These are phyloP conservation scores for Ips nitidus DNA, from an alignment of 1,140 invertebrate genomes.

Conservation along the genomic window DNA sequence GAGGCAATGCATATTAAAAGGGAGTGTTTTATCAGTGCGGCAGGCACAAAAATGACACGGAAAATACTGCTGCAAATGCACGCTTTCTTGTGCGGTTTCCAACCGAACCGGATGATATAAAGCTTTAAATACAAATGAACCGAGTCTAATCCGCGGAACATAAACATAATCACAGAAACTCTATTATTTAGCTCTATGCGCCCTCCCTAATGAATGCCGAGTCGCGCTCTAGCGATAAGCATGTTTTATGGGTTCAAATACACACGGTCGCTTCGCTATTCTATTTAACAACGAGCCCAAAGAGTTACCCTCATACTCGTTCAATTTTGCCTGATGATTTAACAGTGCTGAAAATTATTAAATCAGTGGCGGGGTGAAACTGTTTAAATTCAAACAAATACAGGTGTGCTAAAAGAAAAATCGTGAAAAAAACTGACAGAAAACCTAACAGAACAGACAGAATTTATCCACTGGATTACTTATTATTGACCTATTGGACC, in stretches of 20 bases:
- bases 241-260: slow-evolving; percentile 25
- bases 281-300: neutral
- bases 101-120: slow-evolving; percentile 3
- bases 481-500: no score
- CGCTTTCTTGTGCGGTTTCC: slow-evolving; percentile 9
- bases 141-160: slow-evolving; percentile 23
- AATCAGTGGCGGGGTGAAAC: neutral
- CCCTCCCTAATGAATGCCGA: slow-evolving; percentile 23
- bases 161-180: slow-evolving; percentile 34
- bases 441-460: no score
- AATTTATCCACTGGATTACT: no score
- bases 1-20: no score
- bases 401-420: no score
- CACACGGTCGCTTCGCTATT: neutral
- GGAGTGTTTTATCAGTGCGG: no score
- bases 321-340: neutral
- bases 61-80: neutral
- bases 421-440: no score
- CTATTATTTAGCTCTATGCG: slow-evolving; percentile 21
- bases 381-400: no score
- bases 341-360: neutral
- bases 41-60: neutral
- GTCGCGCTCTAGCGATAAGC: slow-evolving; percentile 25
- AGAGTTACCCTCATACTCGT: neutral
- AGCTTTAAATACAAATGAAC: slow-evolving; percentile 26